Evolutionary conservation across 2,113 vertebrate genomes (phyloP), one percentile per base, ranked within the genome.

Genomic region (Shinisaurus crocodilurus): DNA sequence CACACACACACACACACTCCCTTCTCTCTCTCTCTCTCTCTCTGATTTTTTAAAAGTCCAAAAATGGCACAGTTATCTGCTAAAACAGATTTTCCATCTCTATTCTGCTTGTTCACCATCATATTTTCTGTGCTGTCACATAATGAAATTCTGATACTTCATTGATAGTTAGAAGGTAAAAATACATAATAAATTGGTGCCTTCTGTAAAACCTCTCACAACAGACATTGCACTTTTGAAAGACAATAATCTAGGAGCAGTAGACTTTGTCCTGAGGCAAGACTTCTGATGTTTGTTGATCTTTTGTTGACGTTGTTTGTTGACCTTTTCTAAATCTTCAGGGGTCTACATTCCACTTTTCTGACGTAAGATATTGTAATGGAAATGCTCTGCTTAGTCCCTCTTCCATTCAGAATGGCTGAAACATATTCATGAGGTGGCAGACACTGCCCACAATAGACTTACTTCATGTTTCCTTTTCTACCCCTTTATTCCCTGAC

Each of bases 401-500:
- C 20, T 48, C 15, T 50, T 69, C 27, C 7, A 37, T 50, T 69
- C 18, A 40, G 63, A 70, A 48, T 81, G 48, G 27, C 75, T 25
- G 32, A 50, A 88, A 43, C 13, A 7, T 88, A 3, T n/a, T 80
- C 29, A 45, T 69, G 45, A 69, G 63, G 60, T 57, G 77, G 29
- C 27, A 63, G 34, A 27, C 32, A 29, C 8, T 54, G 16, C 25
- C 50, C 12, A 3, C 25, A 16, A 27, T 45, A 70, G 37, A 48
- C 0, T 29, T 29, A 34, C 0, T 0, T n/a, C 77, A 15, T 40
- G 5, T 1, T 37, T 92, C 92, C 82, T 3, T 65, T 43, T 1
- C 0, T 40, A 2, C 65, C 57, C 25, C 27, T 50, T 1, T 40
- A n/a, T 13, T 50, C 40, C 50, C 76, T 85, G 0, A 27, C 23